phyloP scores from a whole-genome alignment of 2,888 invertebrate species.

The Criorhina ranunculi region DNA sequence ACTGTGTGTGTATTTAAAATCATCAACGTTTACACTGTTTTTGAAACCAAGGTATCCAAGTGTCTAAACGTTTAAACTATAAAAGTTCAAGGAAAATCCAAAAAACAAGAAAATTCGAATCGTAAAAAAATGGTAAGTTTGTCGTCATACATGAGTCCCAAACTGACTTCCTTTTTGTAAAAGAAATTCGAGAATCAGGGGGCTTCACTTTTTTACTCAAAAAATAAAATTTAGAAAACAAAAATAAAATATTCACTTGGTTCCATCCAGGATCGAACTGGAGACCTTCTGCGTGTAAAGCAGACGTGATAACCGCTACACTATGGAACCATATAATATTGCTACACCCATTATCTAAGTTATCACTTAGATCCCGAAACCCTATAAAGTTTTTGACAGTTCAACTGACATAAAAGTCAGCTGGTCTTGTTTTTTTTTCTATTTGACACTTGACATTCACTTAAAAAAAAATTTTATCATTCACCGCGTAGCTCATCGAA shows the following conservation, averaged over 20 bases:
- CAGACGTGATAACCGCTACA: conserved; percentile 85
- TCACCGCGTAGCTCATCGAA: neutral
- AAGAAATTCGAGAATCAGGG: too few relatives aligned
- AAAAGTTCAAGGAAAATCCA: too few relatives aligned
- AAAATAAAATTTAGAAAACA: neutral
- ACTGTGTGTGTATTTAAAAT: too few relatives aligned
- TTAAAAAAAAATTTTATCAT: conserved; percentile 21
- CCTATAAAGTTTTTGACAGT: neutral
- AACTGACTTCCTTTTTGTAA: too few relatives aligned
- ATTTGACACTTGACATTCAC: conserved; percentile 19
- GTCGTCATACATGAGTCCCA: too few relatives aligned
- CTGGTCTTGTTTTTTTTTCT: conserved; percentile 21
- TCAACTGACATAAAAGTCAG: conserved; percentile 15
- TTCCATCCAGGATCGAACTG: conserved; percentile 85
- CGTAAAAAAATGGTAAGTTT: too few relatives aligned
- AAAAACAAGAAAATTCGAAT: too few relatives aligned
- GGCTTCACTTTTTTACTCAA: neutral
- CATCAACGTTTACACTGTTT: too few relatives aligned
- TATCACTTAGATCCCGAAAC: neutral
- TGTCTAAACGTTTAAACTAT: too few relatives aligned
- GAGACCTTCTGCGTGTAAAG: conserved; percentile 85
- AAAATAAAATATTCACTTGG: conserved; percentile 78
- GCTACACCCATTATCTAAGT: rapidly evolving
- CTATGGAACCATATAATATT: conserved; percentile 82
- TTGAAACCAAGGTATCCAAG: too few relatives aligned